Conservation (phyloP, 2,113 vertebrate species). For the Chelonoidis abingdonii region DNA sequence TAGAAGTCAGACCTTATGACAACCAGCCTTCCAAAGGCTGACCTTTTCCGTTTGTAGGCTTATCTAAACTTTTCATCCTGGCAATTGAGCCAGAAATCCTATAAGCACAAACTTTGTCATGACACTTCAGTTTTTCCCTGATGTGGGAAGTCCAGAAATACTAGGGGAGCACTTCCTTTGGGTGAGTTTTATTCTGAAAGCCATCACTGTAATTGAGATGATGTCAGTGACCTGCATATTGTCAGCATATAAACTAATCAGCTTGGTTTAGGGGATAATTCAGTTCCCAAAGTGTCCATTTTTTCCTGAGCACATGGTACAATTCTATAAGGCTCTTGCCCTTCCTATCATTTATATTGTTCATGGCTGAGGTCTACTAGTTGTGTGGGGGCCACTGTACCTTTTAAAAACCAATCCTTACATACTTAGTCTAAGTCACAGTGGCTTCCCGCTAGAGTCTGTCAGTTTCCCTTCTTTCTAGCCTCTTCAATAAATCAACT, state of each 20-base stretch:
- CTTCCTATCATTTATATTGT: neutral
- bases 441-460: neutral
- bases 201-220: neutral
- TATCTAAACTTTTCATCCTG: neutral
- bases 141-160: neutral
- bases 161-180: neutral
- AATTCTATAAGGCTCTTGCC: neutral
- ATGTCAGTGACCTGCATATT: neutral
- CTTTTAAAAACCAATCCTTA: neutral
- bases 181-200: neutral
- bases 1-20: conserved; percentile 5
- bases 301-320: neutral
- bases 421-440: neutral
- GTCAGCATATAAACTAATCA: accelerated
- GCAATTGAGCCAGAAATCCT: neutral
- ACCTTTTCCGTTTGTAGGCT: neutral
- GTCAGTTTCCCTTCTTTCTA: neutral
- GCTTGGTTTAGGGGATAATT: neutral
- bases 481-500: neutral
- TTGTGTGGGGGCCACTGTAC: neutral
- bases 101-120: neutral
- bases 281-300: neutral
- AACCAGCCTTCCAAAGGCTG: neutral
- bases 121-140: neutral
- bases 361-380: neutral